Percentiles rank a stretch among this genome's conserved stretches.
These are phyloP conservation scores for Rattus rattus DNA, from an alignment of 2,113 vertebrate species.

Conservation along the genomic window DNA sequence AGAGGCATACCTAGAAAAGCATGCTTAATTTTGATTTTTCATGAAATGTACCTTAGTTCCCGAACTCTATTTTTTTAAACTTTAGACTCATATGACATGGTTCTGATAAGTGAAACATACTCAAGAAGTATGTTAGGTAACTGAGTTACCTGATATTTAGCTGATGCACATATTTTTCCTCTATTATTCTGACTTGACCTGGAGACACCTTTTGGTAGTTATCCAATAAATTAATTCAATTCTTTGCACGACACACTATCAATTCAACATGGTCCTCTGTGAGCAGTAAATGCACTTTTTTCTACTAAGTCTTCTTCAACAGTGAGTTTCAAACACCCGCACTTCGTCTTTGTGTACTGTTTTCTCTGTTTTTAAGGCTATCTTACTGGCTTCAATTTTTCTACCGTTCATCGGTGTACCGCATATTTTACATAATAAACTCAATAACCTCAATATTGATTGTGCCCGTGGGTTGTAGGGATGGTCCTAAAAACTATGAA, in stretches of 20 bases:
- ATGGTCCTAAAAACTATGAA: conserved; percentile 65
- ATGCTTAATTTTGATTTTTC: background rate
- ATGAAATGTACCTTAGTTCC: background rate
- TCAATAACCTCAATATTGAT: conserved; percentile 68
- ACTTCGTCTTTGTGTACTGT: background rate
- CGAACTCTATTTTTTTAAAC: background rate
- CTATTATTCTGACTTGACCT: background rate
- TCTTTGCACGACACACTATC: background rate
- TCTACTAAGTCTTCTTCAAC: background rate
- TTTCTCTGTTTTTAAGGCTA: conserved; percentile 6
- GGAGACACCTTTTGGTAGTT: background rate
- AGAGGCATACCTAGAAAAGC: background rate
- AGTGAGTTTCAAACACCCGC: background rate
- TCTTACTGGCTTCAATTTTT: conserved; percentile 8
- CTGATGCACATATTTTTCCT: background rate
- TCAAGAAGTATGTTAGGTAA: background rate
- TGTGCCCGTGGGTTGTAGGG: conserved; percentile 45
- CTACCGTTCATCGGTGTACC: conserved; percentile 5
- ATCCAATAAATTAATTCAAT: background rate
- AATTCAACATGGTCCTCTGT: background rate
- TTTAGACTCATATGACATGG: background rate
- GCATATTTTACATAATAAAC: conserved; percentile 69
- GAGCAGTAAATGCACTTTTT: background rate
- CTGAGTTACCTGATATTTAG: background rate
- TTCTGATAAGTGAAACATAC: background rate